These are phyloP conservation scores for Pogonocichla stellata DNA, from an alignment of 2,113 vertebrate genomes.

Conservation along the genomic window DNA sequence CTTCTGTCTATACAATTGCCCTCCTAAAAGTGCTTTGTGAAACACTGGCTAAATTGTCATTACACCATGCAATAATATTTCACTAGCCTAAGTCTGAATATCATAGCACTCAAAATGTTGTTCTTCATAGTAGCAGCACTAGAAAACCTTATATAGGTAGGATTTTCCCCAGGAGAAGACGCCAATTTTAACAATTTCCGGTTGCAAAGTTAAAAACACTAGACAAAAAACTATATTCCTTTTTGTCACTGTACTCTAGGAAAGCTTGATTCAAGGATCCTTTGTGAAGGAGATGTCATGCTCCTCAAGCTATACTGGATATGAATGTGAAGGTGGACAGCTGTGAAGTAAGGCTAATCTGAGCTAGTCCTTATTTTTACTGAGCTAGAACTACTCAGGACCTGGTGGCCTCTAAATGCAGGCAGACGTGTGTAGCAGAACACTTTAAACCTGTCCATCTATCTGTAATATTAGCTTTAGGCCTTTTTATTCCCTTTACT, in stretches of 20 bases:
- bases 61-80: background rate
- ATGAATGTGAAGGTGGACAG: background rate
- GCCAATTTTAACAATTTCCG: background rate
- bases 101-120: background rate
- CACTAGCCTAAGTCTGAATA: background rate
- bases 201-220: background rate
- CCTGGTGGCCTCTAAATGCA: background rate
- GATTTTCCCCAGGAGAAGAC: background rate
- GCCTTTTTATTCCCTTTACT: background rate
- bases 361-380: background rate
- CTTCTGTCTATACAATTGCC: background rate
- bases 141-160: background rate
- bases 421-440: background rate
- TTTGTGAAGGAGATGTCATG: background rate
- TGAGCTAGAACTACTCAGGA: background rate
- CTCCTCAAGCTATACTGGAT: background rate
- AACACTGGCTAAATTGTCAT: background rate
- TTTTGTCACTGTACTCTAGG: background rate
- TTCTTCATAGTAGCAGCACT: background rate
- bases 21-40: background rate
- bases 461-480: background rate
- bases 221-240: background rate
- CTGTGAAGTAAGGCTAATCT: background rate
- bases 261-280: fast-evolving
- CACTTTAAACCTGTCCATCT: background rate